Percentiles rank a stretch among this genome's conserved stretches.
phyloP scores from a whole-genome alignment of 1,140 invertebrate genomes.

The Pseudobourletiella spinata region DNA sequence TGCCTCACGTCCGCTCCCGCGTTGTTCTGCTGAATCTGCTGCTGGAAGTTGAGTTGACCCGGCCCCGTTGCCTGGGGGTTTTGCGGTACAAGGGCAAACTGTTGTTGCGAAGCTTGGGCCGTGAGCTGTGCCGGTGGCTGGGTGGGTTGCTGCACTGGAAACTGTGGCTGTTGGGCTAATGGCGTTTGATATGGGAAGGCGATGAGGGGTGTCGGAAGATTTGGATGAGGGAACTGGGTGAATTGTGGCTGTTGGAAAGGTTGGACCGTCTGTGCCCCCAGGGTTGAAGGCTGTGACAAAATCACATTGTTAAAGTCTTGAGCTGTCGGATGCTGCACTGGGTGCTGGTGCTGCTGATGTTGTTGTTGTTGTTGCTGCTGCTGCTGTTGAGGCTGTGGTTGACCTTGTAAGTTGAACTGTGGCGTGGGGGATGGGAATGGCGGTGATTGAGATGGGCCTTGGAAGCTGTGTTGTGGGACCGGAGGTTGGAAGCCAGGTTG shows the following conservation, averaged over 20 bases:
- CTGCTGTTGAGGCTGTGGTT: conserved; percentile 6
- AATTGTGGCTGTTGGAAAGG: conserved; percentile 8
- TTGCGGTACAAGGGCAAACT: neutral
- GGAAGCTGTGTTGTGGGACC: neutral
- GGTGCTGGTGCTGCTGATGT: neutral
- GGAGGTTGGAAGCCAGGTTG: conserved; percentile 6
- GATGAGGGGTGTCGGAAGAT: neutral
- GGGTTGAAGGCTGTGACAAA: neutral
- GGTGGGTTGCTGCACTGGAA: neutral
- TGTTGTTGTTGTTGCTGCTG: neutral
- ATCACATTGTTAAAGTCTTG: conserved; percentile 8
- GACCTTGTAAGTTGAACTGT: too few relatives aligned
- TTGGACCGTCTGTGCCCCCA: neutral
- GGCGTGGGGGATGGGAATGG: too few relatives aligned
- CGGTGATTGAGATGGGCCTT: too few relatives aligned
- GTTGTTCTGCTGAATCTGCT: neutral
- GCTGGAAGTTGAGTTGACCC: neutral
- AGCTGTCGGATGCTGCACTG: neutral
- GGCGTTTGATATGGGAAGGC: neutral
- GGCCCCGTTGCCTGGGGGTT: neutral
- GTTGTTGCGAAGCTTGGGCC: neutral
- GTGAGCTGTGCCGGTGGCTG: neutral
- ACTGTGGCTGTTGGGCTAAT: neutral
- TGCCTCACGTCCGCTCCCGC: too few relatives aligned
- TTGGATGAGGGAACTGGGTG: neutral